phyloP scores from a whole-genome alignment of 2,888 invertebrate genomes.

The Cactoblastis cactorum region DNA sequence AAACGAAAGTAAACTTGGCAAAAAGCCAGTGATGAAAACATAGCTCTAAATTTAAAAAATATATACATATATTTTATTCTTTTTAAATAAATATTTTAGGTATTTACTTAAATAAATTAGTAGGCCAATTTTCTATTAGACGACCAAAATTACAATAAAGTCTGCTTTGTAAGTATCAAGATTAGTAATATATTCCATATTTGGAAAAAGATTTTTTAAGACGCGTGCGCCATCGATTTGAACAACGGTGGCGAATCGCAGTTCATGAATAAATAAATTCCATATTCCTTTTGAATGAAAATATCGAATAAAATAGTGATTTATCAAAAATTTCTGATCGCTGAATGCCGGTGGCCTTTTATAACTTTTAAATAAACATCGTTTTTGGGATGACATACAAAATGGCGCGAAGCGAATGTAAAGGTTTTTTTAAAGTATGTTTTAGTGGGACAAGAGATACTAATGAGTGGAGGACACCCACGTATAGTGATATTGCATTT shows the following conservation, averaged over 20 bases:
- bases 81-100: too few relatives aligned
- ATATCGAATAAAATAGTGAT: conserved; percentile 73
- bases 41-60: too few relatives aligned
- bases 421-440: conserved; percentile 39
- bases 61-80: too few relatives aligned
- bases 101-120: too few relatives aligned
- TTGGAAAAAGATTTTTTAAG: conserved; percentile 39
- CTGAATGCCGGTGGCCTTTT: conserved; percentile 60
- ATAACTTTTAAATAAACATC: conserved; percentile 76
- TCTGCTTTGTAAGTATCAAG: conserved; percentile 31
- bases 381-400: conserved; percentile 68
- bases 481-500: conserved; percentile 55
- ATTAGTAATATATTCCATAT: conserved; percentile 12
- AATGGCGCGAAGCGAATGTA: conserved; percentile 61
- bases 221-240: conserved; percentile 55
- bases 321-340: conserved; percentile 68
- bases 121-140: too few relatives aligned
- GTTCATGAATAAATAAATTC: conserved; percentile 76
- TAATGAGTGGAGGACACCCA: conserved; percentile 77
- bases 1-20: too few relatives aligned
- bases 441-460: conserved; percentile 64
- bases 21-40: too few relatives aligned
- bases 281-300: conserved; percentile 71
- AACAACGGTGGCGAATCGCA: conserved; percentile 76
- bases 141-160: too few relatives aligned